These are phyloP conservation scores for Lepidocyrtinus sp. DNA, from an alignment of 2,888 invertebrate genomes.

Conservation along the genomic window DNA sequence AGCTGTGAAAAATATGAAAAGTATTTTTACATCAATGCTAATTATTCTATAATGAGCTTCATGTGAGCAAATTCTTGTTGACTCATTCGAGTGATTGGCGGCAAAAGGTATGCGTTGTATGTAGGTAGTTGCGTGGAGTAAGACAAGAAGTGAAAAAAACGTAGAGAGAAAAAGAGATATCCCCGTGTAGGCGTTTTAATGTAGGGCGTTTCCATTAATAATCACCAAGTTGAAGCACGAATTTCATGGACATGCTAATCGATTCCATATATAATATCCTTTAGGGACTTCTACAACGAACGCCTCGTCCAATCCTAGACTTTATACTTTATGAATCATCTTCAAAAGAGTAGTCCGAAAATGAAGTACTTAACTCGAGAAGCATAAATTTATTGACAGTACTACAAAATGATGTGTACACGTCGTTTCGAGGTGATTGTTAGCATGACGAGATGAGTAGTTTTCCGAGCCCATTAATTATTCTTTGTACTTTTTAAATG, in stretches of 20 bases:
- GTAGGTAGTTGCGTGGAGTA: too few species aligned
- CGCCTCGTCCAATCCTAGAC: conserved; percentile 13
- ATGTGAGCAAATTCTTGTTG: too few species aligned
- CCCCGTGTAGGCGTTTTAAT: conserved; percentile 54
- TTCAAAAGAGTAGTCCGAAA: conserved; percentile 28
- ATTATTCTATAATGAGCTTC: too few species aligned
- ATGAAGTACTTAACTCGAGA: conserved; percentile 10
- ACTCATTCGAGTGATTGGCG: too few species aligned
- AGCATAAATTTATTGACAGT: conserved; percentile 28
- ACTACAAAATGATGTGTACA: conserved; percentile 15
- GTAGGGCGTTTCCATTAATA: conserved; percentile 58
- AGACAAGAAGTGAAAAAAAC: conserved; percentile 11
- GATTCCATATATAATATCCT: conserved; percentile 44
- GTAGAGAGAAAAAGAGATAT: not conserved
- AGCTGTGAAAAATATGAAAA: too few species aligned
- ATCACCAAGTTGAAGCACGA: conserved; percentile 36
- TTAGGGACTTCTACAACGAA: not conserved
- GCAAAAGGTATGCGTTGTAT: too few species aligned
- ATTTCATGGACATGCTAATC: conserved; percentile 55
- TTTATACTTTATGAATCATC: conserved; percentile 23
- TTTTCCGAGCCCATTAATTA: not conserved
- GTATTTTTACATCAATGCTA: too few species aligned
- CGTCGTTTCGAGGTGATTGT: not conserved
- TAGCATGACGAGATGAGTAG: not conserved
- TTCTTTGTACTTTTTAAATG: not conserved